These are phyloP conservation scores for Drosophila meridionalis DNA, from an alignment of 2,888 invertebrate species.

Conservation along the genomic window DNA sequence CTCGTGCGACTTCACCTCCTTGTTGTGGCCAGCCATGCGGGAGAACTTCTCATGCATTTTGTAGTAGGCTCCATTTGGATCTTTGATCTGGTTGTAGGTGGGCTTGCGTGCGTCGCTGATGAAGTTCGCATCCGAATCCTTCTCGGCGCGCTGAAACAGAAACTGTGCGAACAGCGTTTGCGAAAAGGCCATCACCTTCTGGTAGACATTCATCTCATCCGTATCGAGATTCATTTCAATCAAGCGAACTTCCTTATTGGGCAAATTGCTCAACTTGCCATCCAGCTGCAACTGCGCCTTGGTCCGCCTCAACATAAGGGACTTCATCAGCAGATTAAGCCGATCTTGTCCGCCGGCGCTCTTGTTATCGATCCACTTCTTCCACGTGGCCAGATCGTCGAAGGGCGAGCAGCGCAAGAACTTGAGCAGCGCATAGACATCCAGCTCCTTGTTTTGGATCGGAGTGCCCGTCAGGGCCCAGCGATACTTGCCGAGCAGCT, in stretches of 20 bases:
- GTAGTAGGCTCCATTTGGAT: slow-evolving; percentile 86
- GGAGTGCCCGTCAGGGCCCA: slow-evolving; percentile 98
- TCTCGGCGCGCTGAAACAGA: slow-evolving; percentile 90
- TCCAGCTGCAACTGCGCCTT: slow-evolving; percentile 91
- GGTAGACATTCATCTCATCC: slow-evolving; percentile 92
- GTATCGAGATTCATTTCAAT: slow-evolving; percentile 88
- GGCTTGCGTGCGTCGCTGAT: slow-evolving; percentile 60
- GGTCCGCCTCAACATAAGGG: slow-evolving; percentile 94
- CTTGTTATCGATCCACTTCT: slow-evolving; percentile 95
- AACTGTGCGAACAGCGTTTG: slow-evolving; percentile 91
- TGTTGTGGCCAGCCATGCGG: slow-evolving; percentile 86
- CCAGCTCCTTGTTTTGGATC: slow-evolving; percentile 96
- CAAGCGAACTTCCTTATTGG: slow-evolving; percentile 87
- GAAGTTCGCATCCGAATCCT: slow-evolving; percentile 85
- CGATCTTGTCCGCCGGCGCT: slow-evolving; percentile 92
- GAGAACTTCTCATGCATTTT: slow-evolving; percentile 89
- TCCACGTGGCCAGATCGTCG: slow-evolving; percentile 95
- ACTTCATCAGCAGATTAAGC: slow-evolving; percentile 93
- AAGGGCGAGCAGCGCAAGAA: slow-evolving; percentile 95
- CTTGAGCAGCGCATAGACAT: slow-evolving; percentile 91
- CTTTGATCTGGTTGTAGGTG: slow-evolving; percentile 83
- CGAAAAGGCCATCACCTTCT: slow-evolving; percentile 90
- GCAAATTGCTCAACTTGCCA: slow-evolving; percentile 88
- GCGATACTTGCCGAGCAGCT: slow-evolving; percentile 86
- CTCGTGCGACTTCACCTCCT: slow-evolving; percentile 88